These are phyloP conservation scores for Diabrotica undecimpunctata DNA, from an alignment of 1,140 invertebrate species.

Conservation along the genomic window DNA sequence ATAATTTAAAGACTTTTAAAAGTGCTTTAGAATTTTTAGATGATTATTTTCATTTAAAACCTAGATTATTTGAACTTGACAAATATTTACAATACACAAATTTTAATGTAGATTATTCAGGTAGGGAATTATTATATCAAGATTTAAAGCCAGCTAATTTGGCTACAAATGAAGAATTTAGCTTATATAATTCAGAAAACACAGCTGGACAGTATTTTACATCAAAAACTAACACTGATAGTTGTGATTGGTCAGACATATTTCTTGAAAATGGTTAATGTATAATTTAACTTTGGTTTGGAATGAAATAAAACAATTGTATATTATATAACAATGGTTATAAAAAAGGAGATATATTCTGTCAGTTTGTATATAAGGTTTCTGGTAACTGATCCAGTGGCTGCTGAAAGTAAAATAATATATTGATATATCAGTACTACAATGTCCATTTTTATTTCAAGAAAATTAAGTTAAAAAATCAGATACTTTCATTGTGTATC, in stretches of 20 bases:
- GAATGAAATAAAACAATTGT: too few relatives aligned
- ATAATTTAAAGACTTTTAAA: constrained; percentile 66
- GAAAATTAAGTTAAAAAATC: too few relatives aligned
- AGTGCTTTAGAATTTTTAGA: constrained; percentile 70
- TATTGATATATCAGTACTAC: too few relatives aligned
- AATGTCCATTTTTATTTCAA: too few relatives aligned
- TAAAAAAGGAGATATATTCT: too few relatives aligned
- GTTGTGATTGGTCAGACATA: constrained; percentile 34
- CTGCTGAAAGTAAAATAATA: too few relatives aligned
- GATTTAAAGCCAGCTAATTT: constrained; percentile 24
- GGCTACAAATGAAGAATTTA: constrained; percentile 14
- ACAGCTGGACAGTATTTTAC: constrained; percentile 39
- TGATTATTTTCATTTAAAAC: constrained; percentile 52
- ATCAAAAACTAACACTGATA: constrained; percentile 20
- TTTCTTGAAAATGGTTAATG: constrained; percentile 37
- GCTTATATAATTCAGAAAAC: constrained; percentile 23
- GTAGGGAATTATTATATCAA: constrained; percentile 27
- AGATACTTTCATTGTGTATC: too few relatives aligned
- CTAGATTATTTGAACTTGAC: constrained; percentile 45
- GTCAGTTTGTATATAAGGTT: too few relatives aligned
- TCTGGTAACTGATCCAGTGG: too few relatives aligned
- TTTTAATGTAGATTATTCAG: constrained; percentile 33
- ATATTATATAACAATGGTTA: too few relatives aligned
- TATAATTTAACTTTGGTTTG: not conserved
- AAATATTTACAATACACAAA: constrained; percentile 35